phyloP scores from a whole-genome alignment of 2,888 invertebrate species.

The Amphipoea oculea region DNA sequence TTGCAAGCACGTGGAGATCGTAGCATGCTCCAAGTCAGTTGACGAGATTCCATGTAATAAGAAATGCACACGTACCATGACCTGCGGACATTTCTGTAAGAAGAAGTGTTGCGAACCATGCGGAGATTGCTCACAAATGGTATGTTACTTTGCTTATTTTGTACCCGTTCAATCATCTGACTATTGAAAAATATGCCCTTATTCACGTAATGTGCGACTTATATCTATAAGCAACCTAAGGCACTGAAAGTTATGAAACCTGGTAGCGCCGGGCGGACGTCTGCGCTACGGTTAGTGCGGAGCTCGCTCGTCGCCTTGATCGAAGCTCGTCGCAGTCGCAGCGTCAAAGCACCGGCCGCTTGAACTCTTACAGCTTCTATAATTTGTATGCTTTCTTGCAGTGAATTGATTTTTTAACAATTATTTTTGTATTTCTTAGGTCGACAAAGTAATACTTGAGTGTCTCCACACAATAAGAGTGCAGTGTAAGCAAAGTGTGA shows the following conservation, averaged over 20 bases:
- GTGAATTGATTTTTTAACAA: not conserved
- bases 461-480: constrained; percentile 84
- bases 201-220: too few species aligned
- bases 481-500: constrained; percentile 79
- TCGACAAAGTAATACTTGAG: constrained; percentile 80
- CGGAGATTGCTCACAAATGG: constrained; percentile 84
- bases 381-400: not conserved
- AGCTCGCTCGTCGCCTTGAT: not conserved
- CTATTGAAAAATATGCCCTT: not conserved
- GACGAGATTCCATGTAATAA: constrained; percentile 82
- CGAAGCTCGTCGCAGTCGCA: not conserved
- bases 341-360: not conserved
- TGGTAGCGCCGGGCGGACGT: not conserved
- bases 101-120: constrained; percentile 86
- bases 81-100: constrained; percentile 89
- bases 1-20: constrained; percentile 85
- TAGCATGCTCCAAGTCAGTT: constrained; percentile 83
- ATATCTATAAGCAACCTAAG: too few species aligned
- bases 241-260: not conserved
- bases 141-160: constrained; percentile 64
- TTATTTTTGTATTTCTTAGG: constrained; percentile 72
- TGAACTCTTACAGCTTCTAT: not conserved
- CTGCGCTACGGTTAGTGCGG: not conserved
- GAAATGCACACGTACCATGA: constrained; percentile 84
- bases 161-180: not conserved